Evolutionary conservation across 2,113 vertebrate genomes (phyloP), one percentile per base, ranked within the genome.

Genomic region (Eupsittula cactorum): DNA sequence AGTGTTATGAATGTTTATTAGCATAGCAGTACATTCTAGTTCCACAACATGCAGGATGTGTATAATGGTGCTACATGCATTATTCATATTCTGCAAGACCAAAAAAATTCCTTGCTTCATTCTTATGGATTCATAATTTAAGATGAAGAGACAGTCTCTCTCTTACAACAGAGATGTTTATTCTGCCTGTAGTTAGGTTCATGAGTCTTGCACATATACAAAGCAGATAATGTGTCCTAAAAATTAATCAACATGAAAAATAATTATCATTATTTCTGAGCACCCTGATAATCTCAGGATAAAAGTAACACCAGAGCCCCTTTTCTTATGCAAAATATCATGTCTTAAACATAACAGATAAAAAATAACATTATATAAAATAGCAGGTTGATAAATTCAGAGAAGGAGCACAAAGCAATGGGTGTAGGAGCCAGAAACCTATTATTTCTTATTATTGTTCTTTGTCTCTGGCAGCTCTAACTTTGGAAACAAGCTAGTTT

Each of bases 81-180:
- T 96, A 97, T 97, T 97, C 94, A 95, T 94, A 8, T 9, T 9
- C 41, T 20, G 75, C n/a, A 82, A 86, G 69, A 80, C 55, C 25
- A 71, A 91, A 93, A 82, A 44, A 86, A 80, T 91, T 93, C 86
- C 81, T 92, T 2, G 1, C 41, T 88, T 93, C 90, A 64, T 39
- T 60, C 83, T 79, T 74, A 76, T 2, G 3, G 84, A 91, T 84
- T 80, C 87, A 82, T 86, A 95, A 93, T 63, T 91, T 86, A 95
- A 86, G 75, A 73, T 37, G 74, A 96, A 90, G 86, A 86, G 74
- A 11, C 47, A 82, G 39, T 41, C 53, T n/a, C 53, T 47, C 16
- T 84, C 78, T 80, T 67, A 35, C 47, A 92, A 28, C 41, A 86
- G 64, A 77, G 68, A 63, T 84, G 41, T 91, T 94, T 96, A 41